Evolutionary conservation across 1,140 invertebrate genomes (phyloP).

Genomic region (Macrobrachium rosenbergii): DNA sequence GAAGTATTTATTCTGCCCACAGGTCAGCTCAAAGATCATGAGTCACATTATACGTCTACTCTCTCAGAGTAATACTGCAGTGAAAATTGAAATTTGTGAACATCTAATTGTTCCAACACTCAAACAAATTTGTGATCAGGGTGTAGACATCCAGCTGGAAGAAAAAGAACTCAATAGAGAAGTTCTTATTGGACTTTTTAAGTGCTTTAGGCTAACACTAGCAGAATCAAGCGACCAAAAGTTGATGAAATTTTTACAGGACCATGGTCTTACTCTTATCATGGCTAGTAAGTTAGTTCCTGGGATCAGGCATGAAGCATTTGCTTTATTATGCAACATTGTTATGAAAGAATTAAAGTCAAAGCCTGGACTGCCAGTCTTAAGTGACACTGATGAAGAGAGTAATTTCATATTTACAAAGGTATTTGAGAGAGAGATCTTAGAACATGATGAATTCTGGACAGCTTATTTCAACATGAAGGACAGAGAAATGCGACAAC

Average conservation of each 20-base stretch:
- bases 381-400: slow-evolving; percentile 37
- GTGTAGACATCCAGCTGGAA: not conserved
- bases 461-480: slow-evolving; percentile 55
- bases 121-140: slow-evolving; percentile 36
- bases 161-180: slow-evolving; percentile 23
- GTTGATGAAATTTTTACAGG: slow-evolving; percentile 28
- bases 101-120: slow-evolving; percentile 42
- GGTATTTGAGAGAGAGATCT: slow-evolving; percentile 39
- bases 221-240: slow-evolving; percentile 43
- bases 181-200: slow-evolving; percentile 33
- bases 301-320: slow-evolving; percentile 47
- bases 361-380: slow-evolving; percentile 18
- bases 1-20: slow-evolving; percentile 17
- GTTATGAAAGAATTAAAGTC: slow-evolving; percentile 48
- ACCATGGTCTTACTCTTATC: slow-evolving; percentile 27
- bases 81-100: slow-evolving; percentile 53
- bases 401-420: slow-evolving; percentile 38
- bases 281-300: slow-evolving; percentile 33
- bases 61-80: slow-evolving; percentile 37
- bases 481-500: slow-evolving; percentile 39
- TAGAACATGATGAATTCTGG: slow-evolving; percentile 56
- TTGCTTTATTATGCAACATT: slow-evolving; percentile 38
- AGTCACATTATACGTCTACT: slow-evolving; percentile 47
- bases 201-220: slow-evolving; percentile 34
- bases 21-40: slow-evolving; percentile 41